These are phyloP conservation scores for Fukomys damarensis DNA, from an alignment of 2,113 vertebrate species.

Conservation along the genomic window DNA sequence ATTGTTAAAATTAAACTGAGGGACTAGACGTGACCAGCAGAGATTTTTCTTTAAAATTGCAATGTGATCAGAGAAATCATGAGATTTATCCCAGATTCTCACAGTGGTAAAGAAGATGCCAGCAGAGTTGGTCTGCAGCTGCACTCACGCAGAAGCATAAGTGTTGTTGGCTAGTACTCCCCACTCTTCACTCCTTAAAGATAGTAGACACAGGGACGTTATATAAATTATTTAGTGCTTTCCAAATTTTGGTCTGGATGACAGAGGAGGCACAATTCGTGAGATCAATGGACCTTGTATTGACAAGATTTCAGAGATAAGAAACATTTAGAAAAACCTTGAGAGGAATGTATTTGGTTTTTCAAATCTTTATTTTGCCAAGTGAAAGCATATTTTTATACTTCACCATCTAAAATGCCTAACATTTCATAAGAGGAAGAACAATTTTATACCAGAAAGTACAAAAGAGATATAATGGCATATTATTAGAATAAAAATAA, in stretches of 20 bases:
- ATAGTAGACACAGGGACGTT: not conserved
- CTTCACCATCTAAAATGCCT: not conserved
- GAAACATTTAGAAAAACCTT: not conserved
- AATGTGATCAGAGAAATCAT: not conserved
- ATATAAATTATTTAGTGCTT: not conserved
- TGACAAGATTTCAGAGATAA: conserved; percentile 15
- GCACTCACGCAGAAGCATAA: not conserved
- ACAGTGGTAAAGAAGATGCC: not conserved
- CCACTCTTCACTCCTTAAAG: not conserved
- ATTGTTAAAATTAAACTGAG: conserved; percentile 5
- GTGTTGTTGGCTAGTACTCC: not conserved
- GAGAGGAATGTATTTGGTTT: not conserved
- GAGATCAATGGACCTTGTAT: not conserved
- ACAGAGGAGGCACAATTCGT: not conserved
- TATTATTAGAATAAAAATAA: not conserved
- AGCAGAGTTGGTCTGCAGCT: not conserved
- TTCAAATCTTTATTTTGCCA: conserved; percentile 4
- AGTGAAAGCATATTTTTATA: not conserved
- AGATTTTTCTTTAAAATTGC: not conserved
- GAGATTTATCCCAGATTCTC: not conserved
- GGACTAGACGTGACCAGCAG: not conserved
- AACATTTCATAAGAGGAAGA: not conserved
- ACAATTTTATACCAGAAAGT: not conserved
- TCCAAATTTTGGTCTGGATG: not conserved
- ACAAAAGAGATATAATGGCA: not conserved